Percentiles rank a stretch among this genome's conserved stretches.
Evolutionary conservation across 2,888 invertebrate species (phyloP).

Genomic region (Tolmerus cingulatus): DNA sequence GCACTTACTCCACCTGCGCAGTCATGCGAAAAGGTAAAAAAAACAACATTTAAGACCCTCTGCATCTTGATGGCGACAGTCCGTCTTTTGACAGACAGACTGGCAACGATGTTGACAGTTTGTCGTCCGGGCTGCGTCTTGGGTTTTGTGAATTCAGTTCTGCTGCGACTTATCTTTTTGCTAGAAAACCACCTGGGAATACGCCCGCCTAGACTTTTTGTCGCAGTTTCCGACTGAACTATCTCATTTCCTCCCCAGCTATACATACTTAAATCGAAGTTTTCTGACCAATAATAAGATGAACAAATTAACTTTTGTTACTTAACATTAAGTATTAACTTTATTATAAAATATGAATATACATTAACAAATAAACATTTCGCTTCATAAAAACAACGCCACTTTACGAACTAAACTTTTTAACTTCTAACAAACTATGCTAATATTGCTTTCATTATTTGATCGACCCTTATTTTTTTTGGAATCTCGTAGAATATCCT

Average conservation of each 20-base stretch:
- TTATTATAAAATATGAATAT: too few relatives aligned
- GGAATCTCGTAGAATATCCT: too few relatives aligned
- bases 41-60: background rate
- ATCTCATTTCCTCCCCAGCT: background rate
- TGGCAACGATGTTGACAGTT: background rate
- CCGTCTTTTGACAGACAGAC: background rate
- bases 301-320: too few relatives aligned
- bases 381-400: too few relatives aligned
- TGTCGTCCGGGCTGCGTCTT: background rate
- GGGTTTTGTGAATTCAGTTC: background rate
- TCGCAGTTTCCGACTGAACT: background rate
- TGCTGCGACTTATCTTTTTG: background rate
- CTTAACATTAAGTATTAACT: too few relatives aligned
- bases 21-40: too few relatives aligned
- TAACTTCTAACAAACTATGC: too few relatives aligned
- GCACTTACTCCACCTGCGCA: background rate
- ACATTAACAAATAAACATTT: too few relatives aligned
- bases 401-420: too few relatives aligned
- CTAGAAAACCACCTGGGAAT: background rate
- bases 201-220: background rate
- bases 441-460: too few relatives aligned
- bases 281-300: too few relatives aligned
- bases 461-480: too few relatives aligned
- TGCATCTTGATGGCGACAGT: background rate
- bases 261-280: background rate